Base-by-base conservation (phyloP, 2,113 vertebrate species). In the Rhizomys pruinosus region DNA sequence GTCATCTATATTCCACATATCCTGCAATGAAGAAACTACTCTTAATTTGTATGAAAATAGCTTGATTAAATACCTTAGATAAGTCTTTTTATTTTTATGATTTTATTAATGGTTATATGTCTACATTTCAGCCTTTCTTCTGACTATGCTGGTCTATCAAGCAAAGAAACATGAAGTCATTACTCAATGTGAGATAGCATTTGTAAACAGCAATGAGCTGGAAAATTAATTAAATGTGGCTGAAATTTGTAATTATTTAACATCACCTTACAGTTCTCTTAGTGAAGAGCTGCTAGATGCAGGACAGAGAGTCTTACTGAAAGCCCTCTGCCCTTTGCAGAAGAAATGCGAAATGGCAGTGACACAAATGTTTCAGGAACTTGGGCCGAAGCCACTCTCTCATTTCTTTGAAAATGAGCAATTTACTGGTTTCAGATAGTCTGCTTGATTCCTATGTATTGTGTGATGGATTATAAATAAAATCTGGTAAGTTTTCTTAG, bases 201-300 rank as follows among this genome's bases (percentile, higher is more conserved):
- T 93, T 92, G 69, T 78, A 95, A 95, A 89, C 4, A 92, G 88
- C 78, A 92, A 95, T 95, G 93, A 95, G 59, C 81, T 89, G 71
- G 85, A 96, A 95, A 96, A 96, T 88, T 95, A 96, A 96, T 96
- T 97, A 96, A 96, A 97, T 86, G 76, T 94, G 66, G 74, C 92
- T 94, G 93, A 94, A 96, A 94, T 92, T 95, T 85, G 90, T 94
- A 90, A 93, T 97, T 86, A 96, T 77, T 95, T 81, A 88, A 61
- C 3, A 3, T 87, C 86, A 63, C 66, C 72, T 94, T 78, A 92
- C 87, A 93, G 89, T 91, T 95, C 66, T 64, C 19, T 76, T 64
- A 66, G 42, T 63, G 64, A 92, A 78, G 63, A 87, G 55, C 80
- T 39, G 29, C 13, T 73, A 1, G 5, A 19, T 39, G 34, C 4